Evolutionary conservation across 2,888 invertebrate genomes (phyloP), one percentile per base, ranked within the genome.

Genomic region (Muschampia plurimacula): DNA sequence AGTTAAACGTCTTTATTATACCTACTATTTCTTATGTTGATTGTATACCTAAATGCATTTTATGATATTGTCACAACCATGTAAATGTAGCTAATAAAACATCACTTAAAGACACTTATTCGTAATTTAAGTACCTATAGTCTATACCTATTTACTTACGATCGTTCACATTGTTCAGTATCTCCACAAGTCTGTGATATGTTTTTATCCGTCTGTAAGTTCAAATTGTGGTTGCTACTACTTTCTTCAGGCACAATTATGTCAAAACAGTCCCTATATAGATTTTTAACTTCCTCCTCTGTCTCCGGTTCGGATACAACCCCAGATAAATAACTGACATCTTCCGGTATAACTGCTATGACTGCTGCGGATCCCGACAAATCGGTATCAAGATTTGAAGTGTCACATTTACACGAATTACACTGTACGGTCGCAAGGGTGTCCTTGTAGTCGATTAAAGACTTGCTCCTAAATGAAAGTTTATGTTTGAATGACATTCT

Each of bases 401-500:
- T 32, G 22, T 59, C 28, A 49, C 32, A 1, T 39, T 15, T 52
- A 44, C 39, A 68, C 3, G 57, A 62, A 15, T 62, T 39, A 69
- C 69, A 52, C 55, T 69, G 55, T 63, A 36, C 7, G 12, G 39
- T 1, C 2, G 5, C 4, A 39, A 55, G n/a, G 32, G 15, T 13
- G 8, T 63, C 63, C 39, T 41, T 69, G 39, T 46, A 8, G 13
- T 63, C 63, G 28, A 55, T 39, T 15, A 36, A 13, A 12, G 63
- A 63, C 7, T 69, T 63, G 63, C 79, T 82, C 74, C 74, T 81
- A 59, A 83, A 84, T 44, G 83, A 83, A 41, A 82, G 77, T 78
- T 79, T 83, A 72, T 77, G 80, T 77, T 77, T 78, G 41, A 83
- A 82, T 62, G 86, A 83, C 86, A 88, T 69, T 63, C 39, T 13